Evolutionary conservation across 2,113 vertebrate genomes (phyloP), one percentile per base, ranked within the genome.

Genomic region (Psophia crepitans): DNA sequence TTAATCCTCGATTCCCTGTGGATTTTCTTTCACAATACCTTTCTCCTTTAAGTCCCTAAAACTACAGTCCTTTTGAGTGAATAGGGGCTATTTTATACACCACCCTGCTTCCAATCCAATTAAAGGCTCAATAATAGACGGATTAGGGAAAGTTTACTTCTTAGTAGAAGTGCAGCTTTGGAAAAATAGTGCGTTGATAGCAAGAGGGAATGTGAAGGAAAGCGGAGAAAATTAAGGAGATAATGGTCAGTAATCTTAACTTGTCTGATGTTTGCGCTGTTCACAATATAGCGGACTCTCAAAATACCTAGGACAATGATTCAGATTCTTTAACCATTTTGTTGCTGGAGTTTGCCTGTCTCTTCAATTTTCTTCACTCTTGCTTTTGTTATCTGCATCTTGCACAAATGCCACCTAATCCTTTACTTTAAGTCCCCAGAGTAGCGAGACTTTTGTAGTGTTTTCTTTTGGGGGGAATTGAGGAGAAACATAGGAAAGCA

Each of bases 61-160:
- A 98, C 98, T 98, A 94, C 97, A 98, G 98, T 98, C 98, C 97
- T 97, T 98, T 98, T 97, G 97, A 98, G 98, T 98, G 98, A 98
- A 98, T 98, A 98, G 98, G 98, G 98, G 98, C 98, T 98, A 98
- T 98, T 99, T 99, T 99, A 99, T 99, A 98, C 98, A 98, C 98
- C 98, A 99, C 98, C 99, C 98, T 98, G 97, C 97, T 98, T 98
- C 98, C 99, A 99, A 99, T 99, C 99, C 99, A 99, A 99, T 99
- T 99, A 99, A 99, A 98, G 98, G 97, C 97, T 97, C 98, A 97
- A 99, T 99, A 99, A 99, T 99, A 98, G 99, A 96, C 87, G 99
- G 99, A 99, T 99, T 99, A 99, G 98, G 98, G 98, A 99, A 99
- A 99, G 99, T 99, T 99, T 99, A 99, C 99, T 99, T 98, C 98